Base-by-base conservation (phyloP, 92 coral and sea anemone genomes). In the Phenganax subtilis region DNA sequence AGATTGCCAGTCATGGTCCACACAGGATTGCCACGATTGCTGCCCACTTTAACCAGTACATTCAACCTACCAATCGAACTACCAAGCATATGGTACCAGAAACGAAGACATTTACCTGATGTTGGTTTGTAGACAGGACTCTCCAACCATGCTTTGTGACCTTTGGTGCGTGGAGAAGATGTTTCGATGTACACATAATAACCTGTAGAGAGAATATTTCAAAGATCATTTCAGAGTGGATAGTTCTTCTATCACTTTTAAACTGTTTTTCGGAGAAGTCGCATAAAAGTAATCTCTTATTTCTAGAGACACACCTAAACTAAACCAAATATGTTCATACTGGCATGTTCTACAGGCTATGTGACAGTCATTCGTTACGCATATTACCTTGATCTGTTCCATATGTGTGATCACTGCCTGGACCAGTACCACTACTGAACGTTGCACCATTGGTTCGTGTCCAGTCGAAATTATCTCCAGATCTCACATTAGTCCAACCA, bases 41-140 rank as follows among this genome's bases (percentile, higher is more conserved):
- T 88, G 89, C 91, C 91, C 64, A 89, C 93, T 31, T 82, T 85
- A 54, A 93, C 59, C 58, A 93, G 91, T 25, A 93, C 93, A 28
- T 93, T 93, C 30, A 93, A 87, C 12, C 84, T 69, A 1, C 98
- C 98, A 2, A 93, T 91, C 8, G 90, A 75, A 30, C 84, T 15
- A 71, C 98, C 98, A 62, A 86, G 91, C 98, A 93, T 93, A 81
- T 93, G 98, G 87, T 86, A 93, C 92, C 93, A 93, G 88, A 93
- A 93, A 86, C 89, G 98, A n/a, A 93, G 88, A 75, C 98, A 93
- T 84, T 85, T 91, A 52, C 98, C 97, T 52, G 67, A 87, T 31
- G 98, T 91, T 29, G 98, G 88, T 75, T 91, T 80, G 81, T 77
- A 90, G 75, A 82, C 86, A n/a, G 91, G 90, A 85, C 98, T 93